Evolutionary conservation across 1,140 invertebrate genomes (phyloP), one percentile per base, ranked within the genome.

Genomic region (Chlorops oryzae): DNA sequence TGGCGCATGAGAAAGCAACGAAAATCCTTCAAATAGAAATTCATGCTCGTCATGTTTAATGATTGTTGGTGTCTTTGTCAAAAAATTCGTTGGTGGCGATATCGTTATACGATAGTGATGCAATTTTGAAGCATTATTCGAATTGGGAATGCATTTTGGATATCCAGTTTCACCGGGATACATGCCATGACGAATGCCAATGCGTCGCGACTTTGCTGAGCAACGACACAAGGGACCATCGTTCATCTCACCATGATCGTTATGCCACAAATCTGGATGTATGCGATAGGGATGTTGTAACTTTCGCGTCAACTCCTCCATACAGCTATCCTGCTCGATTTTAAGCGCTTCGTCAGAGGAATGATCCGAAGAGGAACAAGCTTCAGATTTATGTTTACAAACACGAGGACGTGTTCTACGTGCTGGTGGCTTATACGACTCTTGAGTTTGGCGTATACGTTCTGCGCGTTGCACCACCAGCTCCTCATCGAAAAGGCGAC

Each of bases 21-120:
- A 99, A 76, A 98, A 99, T 13, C 96, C 96, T 75, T 98, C 95
- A 74, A 99, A 99, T 24, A 94, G 85, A 72, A 93, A 98, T 71
- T 96, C 91, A 72, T 96, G 92, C 40, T 89, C 85, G 63, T 98
- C 92, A 62, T 96, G 86, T 43, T 84, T 82, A 25, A 98, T 97
- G 35, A 93, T 87, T 0, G 95, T 97, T 1, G 94, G 92, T 5
- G 85, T 86, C 67, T 93, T 93, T 1, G 89, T 91, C 28, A 92
- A 75, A 61, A 90, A 88, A 70, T 87, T 87, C 15, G 85, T 87
- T 2, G 85, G 84, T 2, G 85, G 85, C 27, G 85, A 87, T 17
- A 87, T 87, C 17, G 85, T 88, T 57, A 87, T 87, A 50, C 83
- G 79, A 74, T 99, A 99, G 75, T 99, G 96, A 72, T 87, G 87